Percentiles rank a stretch among this genome's conserved stretches.
Evolutionary conservation across 2,113 vertebrate genomes (phyloP).

Genomic region (Cisticola juncidis): DNA sequence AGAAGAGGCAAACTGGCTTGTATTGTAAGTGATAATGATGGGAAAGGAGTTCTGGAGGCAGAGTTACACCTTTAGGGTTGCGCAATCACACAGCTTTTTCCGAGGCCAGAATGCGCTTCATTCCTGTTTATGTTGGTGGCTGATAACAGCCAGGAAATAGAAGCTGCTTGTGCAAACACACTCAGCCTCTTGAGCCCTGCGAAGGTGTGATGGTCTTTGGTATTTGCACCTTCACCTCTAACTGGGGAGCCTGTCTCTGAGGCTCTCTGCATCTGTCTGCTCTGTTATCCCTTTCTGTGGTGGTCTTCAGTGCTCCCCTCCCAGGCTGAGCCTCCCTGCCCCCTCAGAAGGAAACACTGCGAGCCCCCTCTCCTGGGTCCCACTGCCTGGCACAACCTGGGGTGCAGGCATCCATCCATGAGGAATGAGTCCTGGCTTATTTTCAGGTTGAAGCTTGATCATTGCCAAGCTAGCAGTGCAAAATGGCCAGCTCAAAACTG

Average conservation of each 20-base stretch:
- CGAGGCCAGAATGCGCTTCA: background rate
- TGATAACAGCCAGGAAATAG: rapidly evolving
- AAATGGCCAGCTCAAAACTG: background rate
- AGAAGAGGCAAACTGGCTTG: background rate
- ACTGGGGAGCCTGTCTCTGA: background rate
- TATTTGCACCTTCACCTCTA: background rate
- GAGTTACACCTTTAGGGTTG: background rate
- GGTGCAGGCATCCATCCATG: rapidly evolving
- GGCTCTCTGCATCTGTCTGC: background rate
- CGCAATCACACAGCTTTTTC: background rate
- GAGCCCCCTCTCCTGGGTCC: background rate
- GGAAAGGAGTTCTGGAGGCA: background rate
- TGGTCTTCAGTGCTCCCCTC: background rate
- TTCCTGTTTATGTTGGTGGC: background rate
- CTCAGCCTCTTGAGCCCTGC: background rate
- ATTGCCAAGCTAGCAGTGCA: background rate
- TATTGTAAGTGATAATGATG: background rate
- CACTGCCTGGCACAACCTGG: background rate
- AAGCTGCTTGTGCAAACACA: background rate
- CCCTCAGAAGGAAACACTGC: too few species aligned
- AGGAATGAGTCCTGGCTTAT: background rate
- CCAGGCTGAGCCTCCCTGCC: background rate
- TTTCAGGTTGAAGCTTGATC: background rate
- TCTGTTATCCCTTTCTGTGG: background rate
- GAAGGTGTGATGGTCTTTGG: rapidly evolving